Percentiles rank a stretch among this genome's conserved stretches.
These are phyloP conservation scores for Corella eumyota DNA, from an alignment of 23 tunicate genomes.

Conservation along the genomic window DNA sequence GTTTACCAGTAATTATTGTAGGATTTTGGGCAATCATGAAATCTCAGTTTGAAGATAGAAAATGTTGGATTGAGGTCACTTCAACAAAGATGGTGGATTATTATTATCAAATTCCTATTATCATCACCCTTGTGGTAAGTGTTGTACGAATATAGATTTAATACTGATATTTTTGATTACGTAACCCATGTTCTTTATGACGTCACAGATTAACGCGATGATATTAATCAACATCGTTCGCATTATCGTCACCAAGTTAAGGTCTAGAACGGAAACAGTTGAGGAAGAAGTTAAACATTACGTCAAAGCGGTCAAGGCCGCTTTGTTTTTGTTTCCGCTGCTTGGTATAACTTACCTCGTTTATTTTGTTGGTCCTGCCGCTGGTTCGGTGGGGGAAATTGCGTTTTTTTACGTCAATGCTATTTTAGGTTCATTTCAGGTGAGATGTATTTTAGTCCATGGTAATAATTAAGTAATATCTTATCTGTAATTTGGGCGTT, in stretches of 20 bases:
- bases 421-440: constrained; percentile 64
- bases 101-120: constrained; percentile 24
- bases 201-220: constrained; percentile 36
- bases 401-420: constrained; percentile 49
- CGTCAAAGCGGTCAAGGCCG: constrained; percentile 72
- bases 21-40: background rate
- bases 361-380: constrained; percentile 41
- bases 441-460: background rate
- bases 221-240: constrained; percentile 56
- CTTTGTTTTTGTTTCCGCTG: constrained; percentile 68
- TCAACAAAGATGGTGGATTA: background rate
- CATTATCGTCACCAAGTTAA: constrained; percentile 53
- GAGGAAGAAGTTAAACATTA: constrained; percentile 16
- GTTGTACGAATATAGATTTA: too few relatives aligned
- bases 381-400: constrained; percentile 28
- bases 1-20: constrained; percentile 1
- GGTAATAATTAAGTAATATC: too few relatives aligned
- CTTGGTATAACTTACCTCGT: constrained; percentile 81
- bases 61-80: background rate
- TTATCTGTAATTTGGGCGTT: too few relatives aligned
- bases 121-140: constrained; percentile 47
- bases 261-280: constrained; percentile 1
- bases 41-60: background rate
- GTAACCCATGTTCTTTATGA: too few relatives aligned
- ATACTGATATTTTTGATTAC: too few relatives aligned